Evolutionary conservation across 2,888 invertebrate genomes (phyloP), one percentile per base, ranked within the genome.

Genomic region (Pristionchus japonicus): DNA sequence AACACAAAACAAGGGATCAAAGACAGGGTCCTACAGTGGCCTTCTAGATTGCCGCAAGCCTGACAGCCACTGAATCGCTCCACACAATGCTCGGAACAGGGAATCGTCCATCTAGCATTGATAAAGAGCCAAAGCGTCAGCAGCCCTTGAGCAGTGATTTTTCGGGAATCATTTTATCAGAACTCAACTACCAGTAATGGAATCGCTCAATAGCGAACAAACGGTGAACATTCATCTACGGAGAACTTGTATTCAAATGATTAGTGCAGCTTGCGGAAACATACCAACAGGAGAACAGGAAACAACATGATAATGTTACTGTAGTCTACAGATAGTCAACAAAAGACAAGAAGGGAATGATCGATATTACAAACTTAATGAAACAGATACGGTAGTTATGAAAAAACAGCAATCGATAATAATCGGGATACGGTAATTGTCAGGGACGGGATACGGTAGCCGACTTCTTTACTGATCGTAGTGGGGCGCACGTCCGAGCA

Each of bases 401-500:
- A 15, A 27, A 34, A 70, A 37, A 31, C 7, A 31, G 27, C 6
- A 27, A n/a, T 64, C 9, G 61, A 11, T 57, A 15, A 23, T 11
- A 20, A 57, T 15, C 43, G 17, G 17, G 31, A 64, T 64, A 64
- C 64, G 64, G 31, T 64, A 64, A 13, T 20, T 9, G 57, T 57
- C 23, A 57, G 23, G 57, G n/a, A 23, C 23, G 67, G 67, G 67
- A 17, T 67, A 67, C 34, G 31, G 67, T 67, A 70, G 1, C 13
- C 43, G 20, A 37, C 85, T 23, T n/a, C 23, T n/a, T 85, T 27
- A 64, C 67, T 61, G 43, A 34, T 85, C 61, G 31, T 34, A 17
- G 83, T 64, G 85, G 17, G 86, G 86, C 23, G 86, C 86, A 15
- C 86, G 88, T 86, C 97, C 97, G 23, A 98, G 96, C 3, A 98